Base-by-base conservation (phyloP, 2,797 vertebrate species). In the Pteropus rufus region DNA sequence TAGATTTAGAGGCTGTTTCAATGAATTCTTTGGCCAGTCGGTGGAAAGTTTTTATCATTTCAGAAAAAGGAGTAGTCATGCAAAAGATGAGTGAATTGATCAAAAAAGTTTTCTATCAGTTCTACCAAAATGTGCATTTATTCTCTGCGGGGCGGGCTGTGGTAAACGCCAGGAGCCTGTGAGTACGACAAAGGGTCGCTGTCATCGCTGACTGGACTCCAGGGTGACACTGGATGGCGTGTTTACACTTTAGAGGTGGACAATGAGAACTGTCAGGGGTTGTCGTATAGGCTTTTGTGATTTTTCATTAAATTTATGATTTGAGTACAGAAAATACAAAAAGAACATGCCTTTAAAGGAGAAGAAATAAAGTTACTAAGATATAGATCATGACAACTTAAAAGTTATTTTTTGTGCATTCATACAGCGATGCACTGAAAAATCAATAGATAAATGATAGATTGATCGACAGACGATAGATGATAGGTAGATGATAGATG, bases 21-120 rank as follows among this genome's bases (percentile, higher is more conserved):
- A 14, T 93, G 89, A 87, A 89, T 94, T 94, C 75, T 84, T 96
- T 95, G 94, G 73, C 81, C 88, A 85, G n/a, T 92, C 81, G 36
- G 52, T 94, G 49, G 73, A 90, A 79, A 89, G 49, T 64, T 80
- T 46, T 89, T 65, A 84, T 92, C 72, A 70, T 70, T 91, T 91
- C 34, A 58, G 52, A 80, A 94, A 76, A 75, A 84, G 29, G 34
- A 85, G 36, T 62, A 64, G 65, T 87, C n/a, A 31, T 9, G 31
- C 73, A 65, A 44, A 77, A 83, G 72, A 84, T 64, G 26, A 84
- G 44, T 86, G 39, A 85, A 82, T 39, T 84, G 73, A 54, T 77
- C 29, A 91, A 67, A 88, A 60, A 19, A 31, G 21, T 64, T 92
- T 34, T n/a, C 82, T 82, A 67, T 92, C n/a, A 76, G 3, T 24